Evolutionary conservation across 2,888 invertebrate species (phyloP).

Genomic region (Drosophila quasianomalipes): DNA sequence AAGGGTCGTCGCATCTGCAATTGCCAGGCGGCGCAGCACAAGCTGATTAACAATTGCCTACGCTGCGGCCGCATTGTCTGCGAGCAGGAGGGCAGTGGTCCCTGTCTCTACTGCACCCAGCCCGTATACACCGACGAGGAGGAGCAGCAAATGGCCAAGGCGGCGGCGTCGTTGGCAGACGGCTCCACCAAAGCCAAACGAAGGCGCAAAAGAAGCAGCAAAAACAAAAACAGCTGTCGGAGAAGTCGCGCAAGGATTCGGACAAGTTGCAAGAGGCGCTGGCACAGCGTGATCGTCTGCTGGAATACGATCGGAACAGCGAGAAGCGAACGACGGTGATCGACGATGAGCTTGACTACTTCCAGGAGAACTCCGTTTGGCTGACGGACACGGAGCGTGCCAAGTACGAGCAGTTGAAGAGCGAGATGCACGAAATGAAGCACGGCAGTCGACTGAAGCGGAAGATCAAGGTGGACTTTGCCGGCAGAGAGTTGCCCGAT

Average conservation of each 20-base stretch:
- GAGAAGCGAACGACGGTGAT: conserved; percentile 85
- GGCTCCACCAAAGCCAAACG: conserved; percentile 86
- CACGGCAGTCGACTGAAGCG: conserved; percentile 89
- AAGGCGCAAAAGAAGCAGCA: conserved; percentile 25
- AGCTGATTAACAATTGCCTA: conserved; percentile 96
- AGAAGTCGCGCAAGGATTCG: conserved; percentile 86
- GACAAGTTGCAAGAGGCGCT: conserved; percentile 91
- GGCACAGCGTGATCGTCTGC: conserved; percentile 91
- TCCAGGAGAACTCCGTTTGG: conserved; percentile 92
- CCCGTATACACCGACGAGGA: conserved; percentile 93
- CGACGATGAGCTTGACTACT: conserved; percentile 98
- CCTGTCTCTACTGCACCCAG: conserved; percentile 96
- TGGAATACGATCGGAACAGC: conserved; percentile 94
- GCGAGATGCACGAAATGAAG: conserved; percentile 89
- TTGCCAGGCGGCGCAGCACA: conserved; percentile 96
- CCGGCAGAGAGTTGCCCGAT: conserved; percentile 87
- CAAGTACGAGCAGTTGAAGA: conserved; percentile 89
- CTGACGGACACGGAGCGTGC: conserved; percentile 90
- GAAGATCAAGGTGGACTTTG: conserved; percentile 92
- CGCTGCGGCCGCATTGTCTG: conserved; percentile 98
- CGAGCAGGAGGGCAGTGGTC: conserved; percentile 97
- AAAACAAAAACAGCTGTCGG: conserved; percentile 10
- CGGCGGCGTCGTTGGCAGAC: neutral
- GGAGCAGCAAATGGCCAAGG: conserved; percentile 87
- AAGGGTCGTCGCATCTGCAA: conserved; percentile 94